Evolutionary conservation across 2,888 invertebrate species (phyloP).

Genomic region (Hydropsyche betteni): DNA sequence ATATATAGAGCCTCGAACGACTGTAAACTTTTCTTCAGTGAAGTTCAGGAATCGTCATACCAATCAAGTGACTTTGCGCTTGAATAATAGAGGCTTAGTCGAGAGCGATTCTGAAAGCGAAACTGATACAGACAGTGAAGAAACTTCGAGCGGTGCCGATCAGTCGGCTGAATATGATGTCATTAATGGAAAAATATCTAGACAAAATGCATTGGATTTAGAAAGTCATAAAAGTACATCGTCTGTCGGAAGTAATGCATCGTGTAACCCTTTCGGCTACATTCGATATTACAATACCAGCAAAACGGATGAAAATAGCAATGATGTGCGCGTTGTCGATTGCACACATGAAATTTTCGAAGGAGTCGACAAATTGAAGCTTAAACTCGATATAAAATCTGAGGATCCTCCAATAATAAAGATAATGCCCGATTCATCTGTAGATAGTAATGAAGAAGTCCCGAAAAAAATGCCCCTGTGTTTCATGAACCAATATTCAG

Average conservation of each 20-base stretch:
- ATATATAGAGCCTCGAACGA: slow-evolving; percentile 69
- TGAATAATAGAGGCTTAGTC: slow-evolving; percentile 62
- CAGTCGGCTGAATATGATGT: slow-evolving; percentile 40
- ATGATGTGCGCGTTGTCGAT: slow-evolving; percentile 57
- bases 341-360: slow-evolving; percentile 62
- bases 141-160: slow-evolving; percentile 59
- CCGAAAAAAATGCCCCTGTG: slow-evolving; percentile 61
- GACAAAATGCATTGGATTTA: slow-evolving; percentile 70
- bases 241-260: slow-evolving; percentile 67
- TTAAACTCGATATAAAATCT: slow-evolving; percentile 16
- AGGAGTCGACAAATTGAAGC: slow-evolving; percentile 38
- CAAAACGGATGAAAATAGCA: slow-evolving; percentile 57
- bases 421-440: slow-evolving; percentile 42
- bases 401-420: slow-evolving; percentile 28
- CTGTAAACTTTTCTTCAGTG: slow-evolving; percentile 62
- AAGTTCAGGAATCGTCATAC: slow-evolving; percentile 63
- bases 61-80: slow-evolving; percentile 61
- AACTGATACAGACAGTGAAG: slow-evolving; percentile 61
- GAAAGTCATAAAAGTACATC: slow-evolving; percentile 61
- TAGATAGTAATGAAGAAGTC: slow-evolving; percentile 24
- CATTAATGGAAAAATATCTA: slow-evolving; percentile 60
- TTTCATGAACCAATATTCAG: slow-evolving; percentile 66
- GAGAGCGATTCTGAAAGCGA: slow-evolving; percentile 60
- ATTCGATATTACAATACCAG: slow-evolving; percentile 69
- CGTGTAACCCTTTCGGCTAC: slow-evolving; percentile 72